Percentiles rank a stretch among this genome's conserved stretches.
phyloP scores from a whole-genome alignment of 2,797 vertebrate species.

The Xiphophorus birchmanni region DNA sequence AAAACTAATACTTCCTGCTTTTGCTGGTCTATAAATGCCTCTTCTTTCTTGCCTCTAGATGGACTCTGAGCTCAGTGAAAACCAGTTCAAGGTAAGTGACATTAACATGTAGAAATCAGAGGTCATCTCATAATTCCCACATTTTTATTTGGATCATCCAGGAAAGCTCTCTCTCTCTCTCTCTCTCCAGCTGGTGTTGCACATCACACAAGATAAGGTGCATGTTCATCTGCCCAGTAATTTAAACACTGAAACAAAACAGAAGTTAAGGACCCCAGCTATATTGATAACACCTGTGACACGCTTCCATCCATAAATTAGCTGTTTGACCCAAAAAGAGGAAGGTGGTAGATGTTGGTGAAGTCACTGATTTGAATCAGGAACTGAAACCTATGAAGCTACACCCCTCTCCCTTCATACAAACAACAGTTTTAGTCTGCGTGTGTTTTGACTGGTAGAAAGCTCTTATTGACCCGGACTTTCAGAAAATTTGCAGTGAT shows the following conservation, averaged over 20 bases:
- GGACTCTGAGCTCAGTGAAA: background rate
- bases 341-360: background rate
- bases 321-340: background rate
- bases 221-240: background rate
- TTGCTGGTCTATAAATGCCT: background rate
- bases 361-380: conserved; percentile 9
- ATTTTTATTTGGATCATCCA: background rate
- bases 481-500: background rate
- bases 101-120: background rate
- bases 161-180: background rate
- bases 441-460: background rate
- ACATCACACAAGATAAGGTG: background rate
- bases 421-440: background rate
- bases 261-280: background rate
- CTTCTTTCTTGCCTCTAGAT: background rate
- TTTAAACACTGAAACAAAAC: background rate
- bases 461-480: conserved; percentile 4
- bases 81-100: background rate
- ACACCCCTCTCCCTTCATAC: background rate
- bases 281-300: background rate
- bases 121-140: background rate
- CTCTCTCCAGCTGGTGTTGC: background rate
- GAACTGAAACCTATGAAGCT: conserved; percentile 27
- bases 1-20: background rate
- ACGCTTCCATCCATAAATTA: background rate